Conservation (phyloP, 2,797 vertebrate genomes). For the Enteromius argenteus region DNA sequence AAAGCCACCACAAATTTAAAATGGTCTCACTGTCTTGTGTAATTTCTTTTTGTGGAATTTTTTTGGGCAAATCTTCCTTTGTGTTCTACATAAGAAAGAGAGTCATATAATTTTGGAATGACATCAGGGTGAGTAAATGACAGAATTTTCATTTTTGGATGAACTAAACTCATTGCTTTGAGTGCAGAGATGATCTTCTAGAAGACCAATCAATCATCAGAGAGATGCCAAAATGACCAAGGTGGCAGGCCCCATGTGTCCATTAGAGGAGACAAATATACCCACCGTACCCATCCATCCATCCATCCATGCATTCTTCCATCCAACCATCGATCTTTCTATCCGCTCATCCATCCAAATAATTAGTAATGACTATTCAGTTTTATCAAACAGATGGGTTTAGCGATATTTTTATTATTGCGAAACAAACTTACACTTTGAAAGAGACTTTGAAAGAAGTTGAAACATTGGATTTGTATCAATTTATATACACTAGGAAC, state of each 20-base stretch:
- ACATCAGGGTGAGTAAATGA: neutral
- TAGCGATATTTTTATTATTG: neutral
- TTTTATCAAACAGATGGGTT: neutral
- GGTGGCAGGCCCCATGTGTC: neutral
- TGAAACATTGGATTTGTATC: neutral
- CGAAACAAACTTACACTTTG: neutral
- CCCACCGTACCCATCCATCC: conserved; percentile 5
- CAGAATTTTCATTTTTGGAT: neutral
- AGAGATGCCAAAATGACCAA: conserved; percentile 3
- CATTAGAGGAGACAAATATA: conserved; percentile 25
- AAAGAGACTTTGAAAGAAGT: neutral
- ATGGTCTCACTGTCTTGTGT: neutral
- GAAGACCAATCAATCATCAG: conserved; percentile 3
- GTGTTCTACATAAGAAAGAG: neutral
- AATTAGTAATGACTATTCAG: neutral
- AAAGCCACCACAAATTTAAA: neutral
- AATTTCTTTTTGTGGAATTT: neutral
- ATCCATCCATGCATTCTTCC: neutral
- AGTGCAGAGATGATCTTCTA: neutral
- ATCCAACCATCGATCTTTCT: conserved; percentile 3
- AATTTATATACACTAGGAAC: neutral
- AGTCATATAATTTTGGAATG: neutral
- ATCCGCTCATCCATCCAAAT: neutral
- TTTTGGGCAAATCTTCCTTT: neutral
- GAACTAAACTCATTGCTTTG: neutral